Conservation (phyloP, 2,113 vertebrate genomes). For the Pygathrix nemaeus region DNA sequence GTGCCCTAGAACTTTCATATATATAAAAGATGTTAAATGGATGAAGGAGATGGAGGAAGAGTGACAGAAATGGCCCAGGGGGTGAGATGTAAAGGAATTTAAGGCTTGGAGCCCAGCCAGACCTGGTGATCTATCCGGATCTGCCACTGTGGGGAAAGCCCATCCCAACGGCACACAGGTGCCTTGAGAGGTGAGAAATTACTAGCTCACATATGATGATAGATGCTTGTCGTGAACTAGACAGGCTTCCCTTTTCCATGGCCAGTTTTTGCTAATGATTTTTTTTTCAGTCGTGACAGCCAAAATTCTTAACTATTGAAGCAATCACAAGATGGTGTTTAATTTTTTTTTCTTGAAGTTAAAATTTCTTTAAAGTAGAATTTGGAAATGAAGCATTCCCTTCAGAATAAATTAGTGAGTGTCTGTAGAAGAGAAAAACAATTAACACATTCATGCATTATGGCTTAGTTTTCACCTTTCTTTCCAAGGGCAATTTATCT, state of each 20-base stretch:
- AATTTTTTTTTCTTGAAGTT: conserved; percentile 1
- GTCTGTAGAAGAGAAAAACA: conserved; percentile 42
- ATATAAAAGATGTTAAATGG: neutral
- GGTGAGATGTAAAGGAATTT: neutral
- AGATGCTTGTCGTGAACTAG: neutral
- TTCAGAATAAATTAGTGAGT: conserved; percentile 61
- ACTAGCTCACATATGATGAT: neutral
- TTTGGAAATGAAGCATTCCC: conserved; percentile 45
- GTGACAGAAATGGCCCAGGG: neutral
- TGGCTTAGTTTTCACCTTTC: neutral
- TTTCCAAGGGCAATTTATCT: conserved; percentile 36
- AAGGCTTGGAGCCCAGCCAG: neutral
- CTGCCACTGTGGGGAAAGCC: neutral
- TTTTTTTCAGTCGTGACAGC: conserved; percentile 33
- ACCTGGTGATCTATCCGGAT: rapidly evolving
- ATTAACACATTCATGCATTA: neutral
- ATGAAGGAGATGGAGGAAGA: neutral
- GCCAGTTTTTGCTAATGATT: conserved; percentile 39
- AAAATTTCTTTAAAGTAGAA: conserved; percentile 45
- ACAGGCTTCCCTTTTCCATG: neutral
- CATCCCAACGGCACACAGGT: neutral
- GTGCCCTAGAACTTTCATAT: too few relatives aligned
- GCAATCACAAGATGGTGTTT: neutral
- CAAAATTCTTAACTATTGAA: conserved; percentile 39
- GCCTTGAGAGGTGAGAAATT: neutral